phyloP scores from a whole-genome alignment of 2,797 vertebrate species.

The Silurus lanzhouensis region DNA sequence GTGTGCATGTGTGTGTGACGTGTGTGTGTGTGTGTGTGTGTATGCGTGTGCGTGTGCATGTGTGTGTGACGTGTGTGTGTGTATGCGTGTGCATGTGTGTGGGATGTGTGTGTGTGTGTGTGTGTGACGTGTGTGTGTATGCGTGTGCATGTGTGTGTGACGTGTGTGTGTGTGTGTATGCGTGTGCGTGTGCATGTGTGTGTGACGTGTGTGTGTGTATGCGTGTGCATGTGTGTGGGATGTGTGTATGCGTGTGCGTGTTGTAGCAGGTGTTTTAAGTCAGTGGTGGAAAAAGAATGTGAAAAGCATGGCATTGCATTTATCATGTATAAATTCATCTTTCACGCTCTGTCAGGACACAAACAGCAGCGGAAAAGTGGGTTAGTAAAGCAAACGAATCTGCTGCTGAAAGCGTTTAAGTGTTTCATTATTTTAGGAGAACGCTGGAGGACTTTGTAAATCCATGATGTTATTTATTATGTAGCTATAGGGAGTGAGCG shows the following conservation, averaged over 20 bases:
- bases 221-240: no score
- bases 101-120: no score
- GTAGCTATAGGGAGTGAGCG: no score
- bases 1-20: no score
- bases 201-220: background rate
- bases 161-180: background rate
- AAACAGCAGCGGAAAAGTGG: slow-evolving; percentile 7
- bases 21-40: no score
- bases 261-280: background rate
- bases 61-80: no score
- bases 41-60: no score
- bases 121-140: no score
- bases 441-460: background rate
- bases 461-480: background rate
- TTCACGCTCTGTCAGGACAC: background rate
- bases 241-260: background rate
- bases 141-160: no score
- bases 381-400: slow-evolving; percentile 24
- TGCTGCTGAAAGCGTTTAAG: background rate
- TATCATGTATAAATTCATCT: slow-evolving; percentile 34
- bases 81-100: no score
- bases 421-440: background rate
- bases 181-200: background rate
- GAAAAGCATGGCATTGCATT: slow-evolving; percentile 40
- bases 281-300: slow-evolving; percentile 7